A percentile compares a stretch with the other conserved stretches of the same genome.
phyloP scores from a whole-genome alignment of 2,113 vertebrate species.

The Callaeas wilsoni region DNA sequence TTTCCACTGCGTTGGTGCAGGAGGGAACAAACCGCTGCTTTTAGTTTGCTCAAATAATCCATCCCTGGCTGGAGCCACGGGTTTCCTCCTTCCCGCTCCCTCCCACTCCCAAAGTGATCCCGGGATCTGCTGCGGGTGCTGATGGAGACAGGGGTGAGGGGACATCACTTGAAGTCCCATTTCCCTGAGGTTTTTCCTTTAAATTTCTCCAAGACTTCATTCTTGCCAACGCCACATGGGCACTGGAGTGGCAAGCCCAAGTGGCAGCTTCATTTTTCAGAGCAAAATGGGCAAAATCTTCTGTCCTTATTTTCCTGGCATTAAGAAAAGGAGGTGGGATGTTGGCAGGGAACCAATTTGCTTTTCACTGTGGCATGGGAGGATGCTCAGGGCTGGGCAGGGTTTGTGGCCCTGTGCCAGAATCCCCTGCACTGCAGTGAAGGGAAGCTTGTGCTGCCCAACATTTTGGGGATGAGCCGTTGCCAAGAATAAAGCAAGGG shows the following conservation, averaged over 20 bases:
- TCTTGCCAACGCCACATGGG: rapidly evolving
- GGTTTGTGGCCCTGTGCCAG: rapidly evolving
- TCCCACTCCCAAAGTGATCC: neutral
- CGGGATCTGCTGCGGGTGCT: rapidly evolving
- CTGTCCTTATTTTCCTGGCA: neutral
- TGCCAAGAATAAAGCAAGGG: neutral
- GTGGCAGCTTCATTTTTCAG: neutral
- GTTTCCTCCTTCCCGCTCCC: neutral
- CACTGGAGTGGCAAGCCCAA: neutral
- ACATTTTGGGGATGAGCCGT: rapidly evolving
- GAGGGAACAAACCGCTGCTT: constrained; percentile 40
- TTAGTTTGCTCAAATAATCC: constrained; percentile 33
- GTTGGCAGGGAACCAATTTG: rapidly evolving
- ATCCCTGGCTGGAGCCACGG: constrained; percentile 3
- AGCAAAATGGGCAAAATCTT: neutral
- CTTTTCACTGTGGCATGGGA: rapidly evolving
- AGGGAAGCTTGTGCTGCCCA: neutral
- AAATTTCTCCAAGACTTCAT: neutral
- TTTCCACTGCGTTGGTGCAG: constrained; percentile 53
- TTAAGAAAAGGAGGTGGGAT: neutral
- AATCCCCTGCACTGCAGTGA: neutral
- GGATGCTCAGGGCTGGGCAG: neutral
- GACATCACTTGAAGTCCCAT: rapidly evolving
- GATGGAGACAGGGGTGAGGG: neutral
- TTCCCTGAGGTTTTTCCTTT: neutral